Conservation (phyloP, 2,113 vertebrate species). For the Grus americana region DNA sequence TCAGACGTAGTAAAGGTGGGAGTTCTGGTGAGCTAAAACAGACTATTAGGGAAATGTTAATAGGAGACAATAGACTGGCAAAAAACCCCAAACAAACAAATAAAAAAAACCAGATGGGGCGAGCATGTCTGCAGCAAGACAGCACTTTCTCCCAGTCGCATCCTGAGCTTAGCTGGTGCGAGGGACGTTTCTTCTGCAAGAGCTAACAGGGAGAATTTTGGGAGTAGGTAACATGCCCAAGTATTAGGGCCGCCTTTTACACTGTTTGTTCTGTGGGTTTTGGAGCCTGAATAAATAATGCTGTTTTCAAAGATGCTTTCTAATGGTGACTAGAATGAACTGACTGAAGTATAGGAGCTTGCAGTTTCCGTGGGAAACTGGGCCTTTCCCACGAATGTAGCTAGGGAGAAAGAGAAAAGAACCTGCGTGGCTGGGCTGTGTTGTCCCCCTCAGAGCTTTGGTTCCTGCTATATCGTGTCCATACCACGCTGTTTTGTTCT, state of each 20-base stretch:
- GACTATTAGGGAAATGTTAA: not conserved
- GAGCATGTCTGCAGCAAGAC: not conserved
- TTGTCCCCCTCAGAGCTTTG: not conserved
- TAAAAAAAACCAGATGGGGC: not conserved
- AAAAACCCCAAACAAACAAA: not conserved
- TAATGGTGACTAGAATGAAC: not conserved
- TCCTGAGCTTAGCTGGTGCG: not conserved
- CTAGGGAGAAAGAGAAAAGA: not conserved
- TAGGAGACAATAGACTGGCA: not conserved
- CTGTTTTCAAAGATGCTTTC: not conserved
- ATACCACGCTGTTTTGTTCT: not conserved
- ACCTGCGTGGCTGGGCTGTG: not conserved
- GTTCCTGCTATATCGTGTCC: not conserved
- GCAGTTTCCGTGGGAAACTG: not conserved
- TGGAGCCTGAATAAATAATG: not conserved
- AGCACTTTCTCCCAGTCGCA: not conserved
- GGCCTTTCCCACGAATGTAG: not conserved
- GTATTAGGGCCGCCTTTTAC: not conserved
- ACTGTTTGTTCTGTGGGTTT: not conserved
- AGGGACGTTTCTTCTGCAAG: not conserved
- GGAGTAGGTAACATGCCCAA: fast-evolving
- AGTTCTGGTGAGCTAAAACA: not conserved
- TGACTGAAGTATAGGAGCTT: not conserved
- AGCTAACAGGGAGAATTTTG: not conserved
- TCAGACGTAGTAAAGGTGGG: not conserved